Evolutionary conservation across 2,113 vertebrate species (phyloP), one percentile per base, ranked within the genome.

Genomic region (Dicerorhinus sumatrensis): DNA sequence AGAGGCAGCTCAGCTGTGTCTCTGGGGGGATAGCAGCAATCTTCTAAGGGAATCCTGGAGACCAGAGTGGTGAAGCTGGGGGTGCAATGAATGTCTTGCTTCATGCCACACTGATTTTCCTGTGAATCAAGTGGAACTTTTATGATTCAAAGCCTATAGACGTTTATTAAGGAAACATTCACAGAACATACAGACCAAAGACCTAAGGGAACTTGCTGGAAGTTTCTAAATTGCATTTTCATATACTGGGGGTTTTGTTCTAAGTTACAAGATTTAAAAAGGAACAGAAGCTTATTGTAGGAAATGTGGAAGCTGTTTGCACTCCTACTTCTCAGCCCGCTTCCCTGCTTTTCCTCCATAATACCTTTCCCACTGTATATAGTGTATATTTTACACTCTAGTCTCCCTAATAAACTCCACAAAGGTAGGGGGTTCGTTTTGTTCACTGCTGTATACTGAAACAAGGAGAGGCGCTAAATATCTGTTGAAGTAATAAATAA

Each of bases 151-250:
- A 89, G 73, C n/a, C 39, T 62, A 31, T 12, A 60, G 46, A 73
- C 62, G 65, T 87, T 91, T 97, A 84, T 33, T 65, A 94, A 91
- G 67, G 69, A 93, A 97, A 80, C 36, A 86, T 60, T 93, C 25
- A 81, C 65, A 62, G 42, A 89, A n/a, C 63, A 31, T 20, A 63
- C 69, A 90, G 62, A 77, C 31, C 25, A 29, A 81, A 89, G 69
- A 39, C 29, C 5, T 42, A 46, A 67, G 62, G 54, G 36, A 80
- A 60, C 21, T 89, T 91, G 42, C 39, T 76, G 81, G n/a, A 85
- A 42, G 25, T 21, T 95, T 92, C 51, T 86, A 58, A 82, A 63
- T 92, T 87, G 83, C 31, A 60, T 94, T 92, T 96, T 94, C 46
- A 51, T 56, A 77, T 42, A 56, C 5, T 48, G 69, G 77, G 42